Evolutionary conservation across 2,113 vertebrate genomes (phyloP).

Genomic region (Choloepus hoffmanni): DNA sequence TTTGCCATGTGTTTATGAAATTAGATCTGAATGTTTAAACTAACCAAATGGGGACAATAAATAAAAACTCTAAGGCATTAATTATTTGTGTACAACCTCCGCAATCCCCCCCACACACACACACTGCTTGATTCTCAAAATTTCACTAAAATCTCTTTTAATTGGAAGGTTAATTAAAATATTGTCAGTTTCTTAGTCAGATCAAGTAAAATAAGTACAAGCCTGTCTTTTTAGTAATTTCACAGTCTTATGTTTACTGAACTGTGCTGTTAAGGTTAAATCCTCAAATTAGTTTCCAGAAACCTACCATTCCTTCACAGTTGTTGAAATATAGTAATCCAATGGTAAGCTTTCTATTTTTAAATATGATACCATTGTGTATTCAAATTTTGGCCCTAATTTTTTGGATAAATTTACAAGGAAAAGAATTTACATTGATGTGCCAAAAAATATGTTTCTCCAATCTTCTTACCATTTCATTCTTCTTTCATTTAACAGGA

Average conservation of each 20-base stretch:
- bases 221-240: conserved; percentile 43
- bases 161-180: conserved; percentile 60
- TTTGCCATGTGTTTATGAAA: conserved; percentile 32
- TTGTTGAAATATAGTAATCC: conserved; percentile 29
- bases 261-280: conserved; percentile 33
- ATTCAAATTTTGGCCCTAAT: conserved; percentile 42
- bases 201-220: conserved; percentile 25
- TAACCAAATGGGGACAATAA: conserved; percentile 1
- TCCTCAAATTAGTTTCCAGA: conserved; percentile 59
- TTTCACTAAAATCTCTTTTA: conserved; percentile 59
- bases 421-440: neutral
- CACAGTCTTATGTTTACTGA: conserved; percentile 14
- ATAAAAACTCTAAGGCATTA: conserved; percentile 26
- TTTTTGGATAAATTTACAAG: neutral
- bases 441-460: neutral
- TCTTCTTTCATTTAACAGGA: neutral
- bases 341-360: conserved; percentile 15
- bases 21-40: conserved; percentile 39
- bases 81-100: conserved; percentile 25
- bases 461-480: neutral
- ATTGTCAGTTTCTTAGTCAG: conserved; percentile 58
- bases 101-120: neutral
- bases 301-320: neutral
- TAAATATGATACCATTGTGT: neutral
- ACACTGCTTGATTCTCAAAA: neutral